Evolutionary conservation across 2,888 invertebrate species (phyloP).

Genomic region (Orthosia gothica): DNA sequence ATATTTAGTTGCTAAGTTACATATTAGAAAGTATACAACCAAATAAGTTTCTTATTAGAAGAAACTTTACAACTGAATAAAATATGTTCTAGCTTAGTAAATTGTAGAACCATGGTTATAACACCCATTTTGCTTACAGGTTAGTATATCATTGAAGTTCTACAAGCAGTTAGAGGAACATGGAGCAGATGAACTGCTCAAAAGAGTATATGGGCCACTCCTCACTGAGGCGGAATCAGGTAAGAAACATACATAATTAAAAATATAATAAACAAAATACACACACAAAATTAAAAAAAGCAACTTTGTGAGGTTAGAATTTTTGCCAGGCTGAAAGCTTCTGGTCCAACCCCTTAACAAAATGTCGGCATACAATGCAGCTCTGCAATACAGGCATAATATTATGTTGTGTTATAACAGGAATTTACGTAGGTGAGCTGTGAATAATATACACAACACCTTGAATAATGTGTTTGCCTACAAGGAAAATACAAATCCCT

Average conservation of each 20-base stretch:
- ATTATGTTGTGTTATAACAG: not conserved
- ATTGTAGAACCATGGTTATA: not conserved
- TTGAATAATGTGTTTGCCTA: not conserved
- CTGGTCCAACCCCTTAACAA: no score
- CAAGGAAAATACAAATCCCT: slow-evolving; percentile 3
- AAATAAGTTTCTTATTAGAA: no score
- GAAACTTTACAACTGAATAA: no score
- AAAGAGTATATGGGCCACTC: slow-evolving; percentile 97
- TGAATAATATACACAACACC: not conserved
- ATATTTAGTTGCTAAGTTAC: no score
- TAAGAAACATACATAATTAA: slow-evolving; percentile 76
- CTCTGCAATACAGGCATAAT: not conserved
- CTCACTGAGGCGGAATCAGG: slow-evolving; percentile 97
- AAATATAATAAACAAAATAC: no score
- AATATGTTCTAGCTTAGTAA: not conserved
- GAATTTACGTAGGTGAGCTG: not conserved
- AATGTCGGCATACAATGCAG: not conserved
- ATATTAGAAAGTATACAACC: no score
- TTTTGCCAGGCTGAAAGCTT: not conserved
- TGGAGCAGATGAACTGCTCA: slow-evolving; percentile 99
- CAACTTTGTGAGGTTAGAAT: no score
- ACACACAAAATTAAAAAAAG: no score
- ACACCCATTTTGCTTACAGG: slow-evolving; percentile 91
- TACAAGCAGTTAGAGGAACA: slow-evolving; percentile 99
- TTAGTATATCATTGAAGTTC: slow-evolving; percentile 99